Conservation (phyloP, 2,113 vertebrate species). For the Mustela nigripes region DNA sequence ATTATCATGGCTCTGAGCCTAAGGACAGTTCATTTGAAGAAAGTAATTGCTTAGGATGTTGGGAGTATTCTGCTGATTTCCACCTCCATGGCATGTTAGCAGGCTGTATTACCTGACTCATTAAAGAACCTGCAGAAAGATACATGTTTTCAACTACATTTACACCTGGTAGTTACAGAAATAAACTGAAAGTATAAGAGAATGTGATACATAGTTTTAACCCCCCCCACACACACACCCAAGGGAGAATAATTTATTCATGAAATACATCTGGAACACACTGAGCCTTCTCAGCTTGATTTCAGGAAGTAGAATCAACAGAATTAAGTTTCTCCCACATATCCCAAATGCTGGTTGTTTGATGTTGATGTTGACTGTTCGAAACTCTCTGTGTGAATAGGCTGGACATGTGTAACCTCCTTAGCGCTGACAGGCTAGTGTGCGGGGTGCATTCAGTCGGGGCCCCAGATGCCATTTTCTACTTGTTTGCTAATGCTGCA, state of each 20-base stretch:
- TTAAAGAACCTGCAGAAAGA: not conserved
- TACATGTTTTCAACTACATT: not conserved
- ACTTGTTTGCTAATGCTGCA: constrained; percentile 59
- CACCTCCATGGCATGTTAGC: not conserved
- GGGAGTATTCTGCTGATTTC: constrained; percentile 47
- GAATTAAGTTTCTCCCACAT: constrained; percentile 79
- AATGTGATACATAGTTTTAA: constrained; percentile 63
- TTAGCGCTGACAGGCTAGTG: not conserved
- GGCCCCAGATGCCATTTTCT: constrained; percentile 10
- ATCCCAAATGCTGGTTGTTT: constrained; percentile 76
- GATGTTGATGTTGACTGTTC: constrained; percentile 78
- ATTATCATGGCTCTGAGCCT: not conserved
- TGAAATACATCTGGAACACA: constrained; percentile 59
- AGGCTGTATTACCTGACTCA: not conserved
- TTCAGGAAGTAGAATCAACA: constrained; percentile 87
- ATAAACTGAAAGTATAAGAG: constrained; percentile 1
- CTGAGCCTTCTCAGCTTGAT: constrained; percentile 62
- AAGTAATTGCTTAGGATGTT: constrained; percentile 16
- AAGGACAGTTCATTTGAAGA: constrained; percentile 52
- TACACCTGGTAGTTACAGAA: not conserved
- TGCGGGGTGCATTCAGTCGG: not conserved
- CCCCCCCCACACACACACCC: not conserved
- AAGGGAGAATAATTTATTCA: constrained; percentile 68
- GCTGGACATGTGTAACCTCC: not conserved
- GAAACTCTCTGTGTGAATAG: constrained; percentile 55